Evolutionary conservation across 2,113 vertebrate species (phyloP).

Genomic region (Upupa epops): DNA sequence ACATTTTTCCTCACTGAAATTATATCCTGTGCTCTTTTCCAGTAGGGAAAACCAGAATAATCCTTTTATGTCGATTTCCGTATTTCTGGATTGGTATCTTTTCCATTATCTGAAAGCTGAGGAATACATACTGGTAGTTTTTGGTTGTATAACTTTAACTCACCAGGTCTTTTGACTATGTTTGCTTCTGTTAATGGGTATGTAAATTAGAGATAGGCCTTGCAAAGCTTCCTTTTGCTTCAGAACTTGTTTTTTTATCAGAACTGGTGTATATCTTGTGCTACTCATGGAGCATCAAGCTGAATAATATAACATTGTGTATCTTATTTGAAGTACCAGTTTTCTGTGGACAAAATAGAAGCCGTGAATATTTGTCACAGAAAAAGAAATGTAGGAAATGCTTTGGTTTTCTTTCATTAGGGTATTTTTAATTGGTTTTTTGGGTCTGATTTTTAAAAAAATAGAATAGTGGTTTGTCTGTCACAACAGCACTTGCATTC

Average conservation of each 20-base stretch:
- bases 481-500: background rate
- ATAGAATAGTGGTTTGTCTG: background rate
- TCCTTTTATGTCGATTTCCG: background rate
- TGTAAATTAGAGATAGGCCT: background rate
- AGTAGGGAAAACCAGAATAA: background rate
- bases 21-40: rapidly evolving
- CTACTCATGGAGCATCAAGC: background rate
- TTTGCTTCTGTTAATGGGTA: background rate
- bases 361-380: background rate
- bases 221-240: background rate
- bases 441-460: background rate
- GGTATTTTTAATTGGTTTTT: background rate
- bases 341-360: background rate
- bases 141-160: background rate
- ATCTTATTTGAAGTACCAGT: background rate
- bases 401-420: background rate
- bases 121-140: background rate
- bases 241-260: background rate
- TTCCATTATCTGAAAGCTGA: background rate
- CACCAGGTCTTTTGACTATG: rapidly evolving
- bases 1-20: background rate
- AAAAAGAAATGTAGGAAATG: background rate
- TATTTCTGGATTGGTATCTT: background rate
- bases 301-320: background rate
- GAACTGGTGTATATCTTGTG: background rate